Conservation (phyloP, 53 echinoderm and acorn worm species). For the Astropecten irregularis region DNA sequence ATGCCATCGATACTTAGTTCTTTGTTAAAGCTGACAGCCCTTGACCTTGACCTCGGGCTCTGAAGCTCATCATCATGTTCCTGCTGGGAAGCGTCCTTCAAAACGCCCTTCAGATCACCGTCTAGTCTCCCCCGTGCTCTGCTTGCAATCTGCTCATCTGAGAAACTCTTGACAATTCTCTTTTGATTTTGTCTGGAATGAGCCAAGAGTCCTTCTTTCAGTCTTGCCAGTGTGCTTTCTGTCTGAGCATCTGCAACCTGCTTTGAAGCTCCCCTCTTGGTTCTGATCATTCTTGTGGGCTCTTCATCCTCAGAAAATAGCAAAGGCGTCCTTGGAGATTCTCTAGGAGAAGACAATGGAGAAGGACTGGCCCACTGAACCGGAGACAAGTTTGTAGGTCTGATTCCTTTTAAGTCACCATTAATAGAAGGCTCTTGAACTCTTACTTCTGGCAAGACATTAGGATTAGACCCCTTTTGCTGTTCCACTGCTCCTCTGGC, state of each 20-base stretch:
- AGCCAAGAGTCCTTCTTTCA: constrained; percentile 47
- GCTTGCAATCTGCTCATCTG: constrained; percentile 39
- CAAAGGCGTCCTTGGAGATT: constrained; percentile 56
- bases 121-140: not conserved
- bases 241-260: not conserved
- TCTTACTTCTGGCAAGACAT: constrained; percentile 53
- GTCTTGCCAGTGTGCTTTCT: constrained; percentile 27
- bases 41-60: constrained; percentile 31
- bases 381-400: constrained; percentile 2
- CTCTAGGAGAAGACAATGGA: constrained; percentile 25
- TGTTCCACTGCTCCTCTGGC: not conserved
- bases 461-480: constrained; percentile 37
- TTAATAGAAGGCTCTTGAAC: constrained; percentile 45
- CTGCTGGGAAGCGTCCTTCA: constrained; percentile 15
- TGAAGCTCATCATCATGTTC: not conserved
- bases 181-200: constrained; percentile 22
- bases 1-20: constrained; percentile 12
- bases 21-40: constrained; percentile 11
- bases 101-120: not conserved
- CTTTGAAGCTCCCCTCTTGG: not conserved
- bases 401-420: constrained; percentile 35
- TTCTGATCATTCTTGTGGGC: constrained; percentile 21
- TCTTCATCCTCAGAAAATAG: constrained; percentile 75
- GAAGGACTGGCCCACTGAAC: constrained; percentile 14
- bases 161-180: constrained; percentile 40